Base-by-base conservation (phyloP, 2,113 vertebrate genomes). In the Montifringilla adamsi region DNA sequence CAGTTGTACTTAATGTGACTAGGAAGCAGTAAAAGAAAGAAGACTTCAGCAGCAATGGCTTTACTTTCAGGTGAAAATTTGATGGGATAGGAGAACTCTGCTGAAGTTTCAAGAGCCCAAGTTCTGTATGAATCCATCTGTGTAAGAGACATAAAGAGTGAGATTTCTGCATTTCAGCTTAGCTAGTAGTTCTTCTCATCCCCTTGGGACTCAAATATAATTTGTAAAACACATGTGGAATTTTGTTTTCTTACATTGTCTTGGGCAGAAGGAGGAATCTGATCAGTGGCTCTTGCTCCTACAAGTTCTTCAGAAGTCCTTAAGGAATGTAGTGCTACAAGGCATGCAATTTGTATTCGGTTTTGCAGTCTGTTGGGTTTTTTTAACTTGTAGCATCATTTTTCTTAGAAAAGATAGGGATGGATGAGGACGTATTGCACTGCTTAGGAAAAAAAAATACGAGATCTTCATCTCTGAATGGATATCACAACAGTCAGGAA, bases 381-480 rank as follows among this genome's bases (percentile, higher is more conserved):
- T 43, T 60, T 31, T 7, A 31, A 41, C 12, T 30, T 20, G 9
- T 21, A 9, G 11, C 10, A 31, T 30, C 1, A 8, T 56, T 82
- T 68, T 85, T 70, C 19, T 84, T 59, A 37, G 33, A 35, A 47
- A 73, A 77, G 24, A n/a, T 20, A 8, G 13, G 23, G 33, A 44
- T 39, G 16, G 21, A 21, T 69, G 27, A 82, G 16, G 21, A 72
- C 3, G 8, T 52, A 43, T 16, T 73, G 17, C 43, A 53, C 7
- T 50, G 15, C 37, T 67, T 43, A 44, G 31, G 21, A 84, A 43
- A 26, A 33, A 41, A 37, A n/a, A 77, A 53, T 37, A 41, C 5
- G 13, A 10, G 6, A 16, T 44, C 26, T 37, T 39, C 4, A 6
- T 35, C 28, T 46, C 24, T 16, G 10, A 12, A 19, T 0, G 0